Evolutionary conservation across 2,797 vertebrate genomes (phyloP).

Genomic region (Pseudochromis fuscus): DNA sequence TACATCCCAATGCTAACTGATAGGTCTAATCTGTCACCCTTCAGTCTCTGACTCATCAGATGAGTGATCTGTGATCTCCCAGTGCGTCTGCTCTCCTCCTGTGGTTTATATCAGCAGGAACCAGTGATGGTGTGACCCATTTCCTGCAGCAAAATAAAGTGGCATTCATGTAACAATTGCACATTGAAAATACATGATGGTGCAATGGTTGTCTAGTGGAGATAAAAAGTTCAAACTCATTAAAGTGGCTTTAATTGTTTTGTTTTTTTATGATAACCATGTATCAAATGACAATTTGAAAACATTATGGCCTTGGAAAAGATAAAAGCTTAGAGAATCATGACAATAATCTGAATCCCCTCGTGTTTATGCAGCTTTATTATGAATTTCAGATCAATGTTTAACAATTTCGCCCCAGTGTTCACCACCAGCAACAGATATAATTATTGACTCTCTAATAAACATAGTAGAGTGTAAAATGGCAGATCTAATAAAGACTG

Average conservation of each 20-base stretch:
- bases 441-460: too few relatives aligned
- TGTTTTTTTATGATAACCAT: neutral
- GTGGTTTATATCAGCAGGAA: constrained; percentile 55
- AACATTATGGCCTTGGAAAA: neutral
- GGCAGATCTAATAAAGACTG: neutral
- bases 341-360: neutral
- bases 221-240: neutral
- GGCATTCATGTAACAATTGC: neutral
- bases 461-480: neutral
- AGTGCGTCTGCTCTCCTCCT: constrained; percentile 41
- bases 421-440: too few relatives aligned
- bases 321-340: neutral
- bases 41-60: constrained; percentile 70
- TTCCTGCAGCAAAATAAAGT: constrained; percentile 3
- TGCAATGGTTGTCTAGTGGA: neutral
- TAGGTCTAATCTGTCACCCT: constrained; percentile 73
- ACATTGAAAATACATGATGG: neutral
- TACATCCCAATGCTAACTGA: constrained; percentile 64
- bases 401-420: neutral
- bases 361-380: neutral
- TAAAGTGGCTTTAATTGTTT: neutral
- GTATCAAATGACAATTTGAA: neutral
- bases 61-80: constrained; percentile 69
- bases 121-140: constrained; percentile 32
- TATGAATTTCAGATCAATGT: neutral